Percentiles rank a stretch among this genome's conserved stretches.
These are phyloP conservation scores for Mobula hypostoma DNA, from an alignment of 2,113 vertebrate genomes.

Conservation along the genomic window DNA sequence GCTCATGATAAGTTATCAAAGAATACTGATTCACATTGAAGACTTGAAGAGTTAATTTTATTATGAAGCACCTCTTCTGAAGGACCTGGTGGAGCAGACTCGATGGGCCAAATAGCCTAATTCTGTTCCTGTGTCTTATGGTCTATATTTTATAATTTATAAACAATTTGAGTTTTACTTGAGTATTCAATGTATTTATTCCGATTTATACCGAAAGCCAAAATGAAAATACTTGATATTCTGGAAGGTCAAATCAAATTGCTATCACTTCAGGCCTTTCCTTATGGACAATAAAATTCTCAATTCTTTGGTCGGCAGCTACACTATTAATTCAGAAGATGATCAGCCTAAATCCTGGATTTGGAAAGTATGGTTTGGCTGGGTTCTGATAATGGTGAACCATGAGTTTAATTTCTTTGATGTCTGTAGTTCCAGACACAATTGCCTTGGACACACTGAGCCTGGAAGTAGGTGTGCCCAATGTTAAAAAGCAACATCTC, in stretches of 20 bases:
- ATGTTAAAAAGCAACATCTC: not conserved
- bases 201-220: not conserved
- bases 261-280: not conserved
- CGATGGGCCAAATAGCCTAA: no score
- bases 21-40: no score
- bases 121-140: no score
- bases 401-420: not conserved
- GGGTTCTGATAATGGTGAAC: not conserved
- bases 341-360: not conserved
- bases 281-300: not conserved
- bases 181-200: not conserved
- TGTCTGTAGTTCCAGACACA: not conserved
- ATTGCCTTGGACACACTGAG: not conserved
- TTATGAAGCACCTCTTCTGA: no score
- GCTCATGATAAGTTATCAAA: not conserved
- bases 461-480: not conserved
- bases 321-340: not conserved
- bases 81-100: no score
- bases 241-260: not conserved
- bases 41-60: not conserved
- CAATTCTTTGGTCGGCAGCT: not conserved
- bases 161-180: not conserved
- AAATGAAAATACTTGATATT: not conserved
- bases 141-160: not conserved
- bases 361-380: not conserved